Evolutionary conservation across 2,888 invertebrate species (phyloP).

Genomic region (Dicycla oo): DNA sequence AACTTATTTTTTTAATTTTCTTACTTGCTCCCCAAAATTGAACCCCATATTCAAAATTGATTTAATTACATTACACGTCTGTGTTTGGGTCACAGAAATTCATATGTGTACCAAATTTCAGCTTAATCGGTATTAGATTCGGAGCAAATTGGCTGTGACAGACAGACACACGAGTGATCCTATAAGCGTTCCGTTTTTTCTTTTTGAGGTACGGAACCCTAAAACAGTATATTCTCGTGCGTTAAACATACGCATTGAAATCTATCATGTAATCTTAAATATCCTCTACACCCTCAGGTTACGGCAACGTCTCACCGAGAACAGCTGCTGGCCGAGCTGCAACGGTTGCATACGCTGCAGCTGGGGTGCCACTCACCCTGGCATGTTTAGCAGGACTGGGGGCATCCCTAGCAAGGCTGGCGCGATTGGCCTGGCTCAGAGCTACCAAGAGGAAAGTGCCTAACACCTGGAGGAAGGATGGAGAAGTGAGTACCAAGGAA

Average conservation of each 20-base stretch:
- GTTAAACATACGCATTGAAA: not conserved
- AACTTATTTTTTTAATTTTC: too few relatives aligned
- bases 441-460: constrained; percentile 85
- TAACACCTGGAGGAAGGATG: constrained; percentile 84
- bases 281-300: constrained; percentile 89
- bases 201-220: too few relatives aligned
- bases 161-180: too few relatives aligned
- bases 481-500: constrained; percentile 73
- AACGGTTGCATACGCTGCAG: constrained; percentile 96
- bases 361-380: constrained; percentile 96
- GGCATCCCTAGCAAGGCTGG: constrained; percentile 94
- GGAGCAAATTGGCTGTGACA: too few relatives aligned
- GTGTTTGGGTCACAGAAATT: too few relatives aligned
- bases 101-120: too few relatives aligned
- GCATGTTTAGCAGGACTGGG: constrained; percentile 96
- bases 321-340: constrained; percentile 95
- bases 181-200: too few relatives aligned
- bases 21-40: too few relatives aligned
- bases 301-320: constrained; percentile 96
- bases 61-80: too few relatives aligned
- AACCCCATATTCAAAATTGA: too few relatives aligned
- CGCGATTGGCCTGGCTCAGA: constrained; percentile 91
- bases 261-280: not conserved
- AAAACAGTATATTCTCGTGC: not conserved
- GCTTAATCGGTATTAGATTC: too few relatives aligned